Conservation (phyloP, 1,140 invertebrate genomes). For the Frieseomelitta varia region DNA sequence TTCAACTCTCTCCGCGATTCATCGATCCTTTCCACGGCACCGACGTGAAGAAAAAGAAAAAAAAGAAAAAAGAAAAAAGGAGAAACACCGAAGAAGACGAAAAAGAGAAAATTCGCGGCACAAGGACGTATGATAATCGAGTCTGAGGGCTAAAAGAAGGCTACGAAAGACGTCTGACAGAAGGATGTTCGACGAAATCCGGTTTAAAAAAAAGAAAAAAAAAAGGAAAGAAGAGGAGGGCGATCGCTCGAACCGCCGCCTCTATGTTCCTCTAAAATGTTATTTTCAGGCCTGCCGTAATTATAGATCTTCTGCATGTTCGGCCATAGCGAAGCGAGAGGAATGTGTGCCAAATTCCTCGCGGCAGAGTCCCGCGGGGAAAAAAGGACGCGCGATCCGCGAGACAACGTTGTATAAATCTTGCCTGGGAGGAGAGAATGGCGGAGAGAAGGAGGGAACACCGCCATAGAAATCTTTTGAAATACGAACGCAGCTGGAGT, state of each 20-base stretch:
- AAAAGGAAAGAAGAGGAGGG: neutral
- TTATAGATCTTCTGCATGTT: conserved; percentile 58
- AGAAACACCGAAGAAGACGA: neutral
- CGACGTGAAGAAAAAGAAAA: too few species aligned
- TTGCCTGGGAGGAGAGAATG: neutral
- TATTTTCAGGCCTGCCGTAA: conserved; percentile 62
- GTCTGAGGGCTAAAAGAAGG: neutral
- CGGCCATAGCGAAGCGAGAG: neutral
- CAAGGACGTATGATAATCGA: conserved; percentile 38
- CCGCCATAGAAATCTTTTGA: neutral
- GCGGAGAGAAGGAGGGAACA: neutral
- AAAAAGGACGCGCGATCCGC: conserved; percentile 20
- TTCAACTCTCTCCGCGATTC: neutral
- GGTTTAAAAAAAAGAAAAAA: neutral
- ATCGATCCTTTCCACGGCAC: neutral
- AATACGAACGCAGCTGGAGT: neutral
- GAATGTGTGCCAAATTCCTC: conserved; percentile 63
- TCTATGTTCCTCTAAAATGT: conserved; percentile 52
- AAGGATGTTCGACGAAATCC: conserved; percentile 17
- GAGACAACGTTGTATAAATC: conserved; percentile 39
- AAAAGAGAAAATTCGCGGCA: neutral
- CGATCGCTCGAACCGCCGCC: conserved; percentile 18
- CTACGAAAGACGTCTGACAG: neutral
- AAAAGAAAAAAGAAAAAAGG: too few species aligned
- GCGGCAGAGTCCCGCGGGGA: neutral